Conservation (phyloP, 2,113 vertebrate species). For the Bufo gargarizans region DNA sequence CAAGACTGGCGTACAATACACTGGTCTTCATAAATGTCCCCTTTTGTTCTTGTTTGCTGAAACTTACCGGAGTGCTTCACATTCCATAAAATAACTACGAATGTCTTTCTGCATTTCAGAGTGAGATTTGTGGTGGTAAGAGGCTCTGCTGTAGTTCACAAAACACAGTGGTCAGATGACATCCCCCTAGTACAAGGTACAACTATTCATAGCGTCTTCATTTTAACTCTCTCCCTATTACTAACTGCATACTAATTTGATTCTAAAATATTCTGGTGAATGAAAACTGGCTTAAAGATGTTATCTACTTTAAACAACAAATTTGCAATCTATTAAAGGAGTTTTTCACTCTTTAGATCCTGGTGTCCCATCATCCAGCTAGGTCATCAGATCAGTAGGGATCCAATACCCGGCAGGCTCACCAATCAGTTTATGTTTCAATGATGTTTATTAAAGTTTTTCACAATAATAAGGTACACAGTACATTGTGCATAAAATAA, state of each 20-base stretch:
- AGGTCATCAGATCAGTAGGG: too few species aligned
- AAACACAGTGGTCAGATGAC: conserved; percentile 24
- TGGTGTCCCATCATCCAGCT: too few species aligned
- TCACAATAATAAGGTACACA: too few species aligned
- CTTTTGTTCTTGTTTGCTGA: neutral
- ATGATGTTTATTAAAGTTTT: too few species aligned
- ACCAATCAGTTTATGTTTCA: too few species aligned
- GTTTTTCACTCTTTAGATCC: too few species aligned
- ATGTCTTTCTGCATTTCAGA: conserved; percentile 57
- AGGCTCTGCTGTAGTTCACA: accelerated
- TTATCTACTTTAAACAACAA: too few species aligned
- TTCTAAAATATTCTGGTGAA: neutral
- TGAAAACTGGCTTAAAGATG: neutral
- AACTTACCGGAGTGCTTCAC: neutral
- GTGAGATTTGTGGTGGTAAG: conserved; percentile 70
- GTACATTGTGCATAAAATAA: too few species aligned
- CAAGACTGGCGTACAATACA: too few species aligned
- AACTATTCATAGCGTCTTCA: neutral
- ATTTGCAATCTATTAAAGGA: too few species aligned
- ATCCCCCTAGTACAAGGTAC: conserved; percentile 65
- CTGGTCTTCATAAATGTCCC: too few species aligned
- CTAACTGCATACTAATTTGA: neutral
- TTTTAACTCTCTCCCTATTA: neutral
- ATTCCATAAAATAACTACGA: neutral
- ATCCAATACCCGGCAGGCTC: too few species aligned